Base-by-base conservation (phyloP, 2,888 invertebrate species). In the Andrena hattorfiana region DNA sequence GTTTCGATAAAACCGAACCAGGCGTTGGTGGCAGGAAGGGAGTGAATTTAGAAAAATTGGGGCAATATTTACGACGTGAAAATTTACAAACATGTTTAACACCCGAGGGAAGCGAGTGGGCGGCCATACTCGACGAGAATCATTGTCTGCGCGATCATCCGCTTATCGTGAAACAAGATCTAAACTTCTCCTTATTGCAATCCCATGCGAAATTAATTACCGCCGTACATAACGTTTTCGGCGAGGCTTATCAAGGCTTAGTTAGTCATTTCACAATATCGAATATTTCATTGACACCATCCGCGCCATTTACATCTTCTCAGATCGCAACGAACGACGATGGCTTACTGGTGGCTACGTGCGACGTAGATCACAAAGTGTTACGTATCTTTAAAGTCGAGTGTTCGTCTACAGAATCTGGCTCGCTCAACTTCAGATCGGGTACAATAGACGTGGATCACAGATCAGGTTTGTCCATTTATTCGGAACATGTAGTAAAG, bases 31-130 rank as follows among this genome's bases (percentile, higher is more conserved):
- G 88, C 78, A 92, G 88, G 85, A 94, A 87, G 92, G 94, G 90
- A 86, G 96, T 83, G 94, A 97, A 98, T 93, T 95, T 99, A 89
- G 99, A 99, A 94, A 96, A 97, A 91, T 95, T 99, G 63, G 99
- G 99, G 0, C 98, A 99, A 93, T 99, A 99, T 94, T 95, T 99
- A 77, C 89, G 94, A 20, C 92, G 90, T 32, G 94, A 94, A 60
- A 86, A 92, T 23, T 96, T 97, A 87, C 97, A 98, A 92, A 95
- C 95, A 87, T 96, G 97, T 80, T 94, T 99, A 42, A 96, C 96
- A 28, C 95, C 96, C 79, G 96, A 96, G 81, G 96, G 96, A 66
- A 98, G 98, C 92, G 96, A 96, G 74, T 98, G 98, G 97, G 96
- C 97, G 67, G 95, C 96, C 87, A 96, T 98, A 92, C 94, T 98